Evolutionary conservation across 2,888 invertebrate species (phyloP).

Genomic region (Fragum fragum): DNA sequence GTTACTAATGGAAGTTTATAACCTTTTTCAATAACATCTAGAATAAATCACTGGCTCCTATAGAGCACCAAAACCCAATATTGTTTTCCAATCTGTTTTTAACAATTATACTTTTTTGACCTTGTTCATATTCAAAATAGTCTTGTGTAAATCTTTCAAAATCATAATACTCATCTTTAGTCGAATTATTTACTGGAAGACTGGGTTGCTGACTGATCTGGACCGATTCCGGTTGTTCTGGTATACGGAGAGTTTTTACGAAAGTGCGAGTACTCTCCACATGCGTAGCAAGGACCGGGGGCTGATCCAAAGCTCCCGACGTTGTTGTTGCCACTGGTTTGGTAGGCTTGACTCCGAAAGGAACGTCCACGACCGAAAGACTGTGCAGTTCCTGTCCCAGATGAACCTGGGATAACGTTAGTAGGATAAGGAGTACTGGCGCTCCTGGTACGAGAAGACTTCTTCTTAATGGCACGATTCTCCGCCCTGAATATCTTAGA

Average conservation of each 20-base stretch:
- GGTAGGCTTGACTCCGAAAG: neutral
- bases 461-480: conserved; percentile 49
- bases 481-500: conserved; percentile 51
- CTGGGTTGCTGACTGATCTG: conserved; percentile 13
- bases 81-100: conserved; percentile 36
- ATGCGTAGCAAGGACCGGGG: conserved; percentile 36
- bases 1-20: conserved; percentile 35
- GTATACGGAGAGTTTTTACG: conserved; percentile 36
- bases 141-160: conserved; percentile 40
- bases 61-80: conserved; percentile 25
- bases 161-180: conserved; percentile 51
- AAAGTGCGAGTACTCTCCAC: conserved; percentile 41
- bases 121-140: conserved; percentile 55
- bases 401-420: neutral
- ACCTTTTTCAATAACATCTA: conserved; percentile 41
- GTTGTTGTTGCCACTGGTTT: conserved; percentile 4
- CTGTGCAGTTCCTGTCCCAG: neutral
- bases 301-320: neutral
- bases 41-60: conserved; percentile 33
- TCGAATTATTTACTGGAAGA: neutral
- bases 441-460: conserved; percentile 16
- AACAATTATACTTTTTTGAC: conserved; percentile 49
- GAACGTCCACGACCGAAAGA: neutral
- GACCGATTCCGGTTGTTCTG: conserved; percentile 8
- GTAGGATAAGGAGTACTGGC: neutral